Evolutionary conservation across 2,888 invertebrate species (phyloP), one percentile per base, ranked within the genome.

Genomic region (Drosophila fulvimacula): DNA sequence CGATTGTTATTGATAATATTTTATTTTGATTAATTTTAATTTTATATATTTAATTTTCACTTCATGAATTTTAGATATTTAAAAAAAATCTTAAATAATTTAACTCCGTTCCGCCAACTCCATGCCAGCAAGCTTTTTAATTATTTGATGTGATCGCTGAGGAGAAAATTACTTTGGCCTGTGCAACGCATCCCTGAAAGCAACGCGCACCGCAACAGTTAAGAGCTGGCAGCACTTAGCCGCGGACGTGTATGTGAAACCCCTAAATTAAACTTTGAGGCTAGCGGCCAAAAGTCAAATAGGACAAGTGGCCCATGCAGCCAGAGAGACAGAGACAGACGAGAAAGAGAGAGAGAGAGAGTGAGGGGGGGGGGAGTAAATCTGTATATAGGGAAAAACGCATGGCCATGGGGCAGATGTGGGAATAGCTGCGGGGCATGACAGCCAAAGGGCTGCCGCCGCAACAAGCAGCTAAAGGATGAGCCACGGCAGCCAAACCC

Each of bases 231-330:
- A 63, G 32, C 61, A 69, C 57, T 68, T 57, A 69, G 66, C 61
- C 57, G 73, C 42, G 61, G 60, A 65, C 71, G 67, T 72, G 67
- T 69, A 70, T 82, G 80, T 75, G 80, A 63, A 72, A 69, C 73
- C 63, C 68, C 67, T 62, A 82, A 88, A 88, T 83, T 88, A 75
- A 88, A 83, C 73, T 75, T 61, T 57, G 68, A 66, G 69, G 71
- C 64, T 42, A 59, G 62, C 49, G 55, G 81, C 48, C 64, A 55
- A 69, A 79, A 64, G 63, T 30, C 71, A 58, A 76, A 65, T 73
- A 49, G 77, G 58, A 73, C 41, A 30, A 34, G 41, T 49, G 48
- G 42, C 41, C 39, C 53, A 39, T 30, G 52, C 46, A 67, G 55
- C 49, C 38, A 69, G 59, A 27, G 57, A 36, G 10, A 21, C 13